Percentiles rank a stretch among this genome's conserved stretches.
Conservation (phyloP, 2,888 invertebrate genomes). For the Eupeodes latifasciatus region DNA sequence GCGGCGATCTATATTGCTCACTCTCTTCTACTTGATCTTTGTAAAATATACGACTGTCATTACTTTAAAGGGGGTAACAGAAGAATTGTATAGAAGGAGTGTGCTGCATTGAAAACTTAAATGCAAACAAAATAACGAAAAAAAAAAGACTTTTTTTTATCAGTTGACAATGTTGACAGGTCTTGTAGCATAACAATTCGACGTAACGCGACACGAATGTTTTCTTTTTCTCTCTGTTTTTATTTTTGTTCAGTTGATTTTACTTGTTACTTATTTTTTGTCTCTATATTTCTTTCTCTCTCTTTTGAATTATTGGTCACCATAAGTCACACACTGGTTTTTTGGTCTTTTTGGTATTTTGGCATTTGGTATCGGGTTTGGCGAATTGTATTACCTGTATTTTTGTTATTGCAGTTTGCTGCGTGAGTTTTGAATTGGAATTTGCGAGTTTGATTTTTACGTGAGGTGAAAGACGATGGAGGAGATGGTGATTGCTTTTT, state of each 20-base stretch:
- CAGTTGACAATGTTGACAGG: conserved; percentile 73
- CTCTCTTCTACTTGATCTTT: conserved; percentile 14
- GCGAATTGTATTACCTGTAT: conserved; percentile 16
- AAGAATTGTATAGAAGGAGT: conserved; percentile 5
- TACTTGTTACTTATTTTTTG: conserved; percentile 3
- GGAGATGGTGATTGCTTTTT: conserved; percentile 41
- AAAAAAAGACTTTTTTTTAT: conserved; percentile 38
- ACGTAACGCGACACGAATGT: conserved; percentile 52
- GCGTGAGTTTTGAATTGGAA: conserved; percentile 62
- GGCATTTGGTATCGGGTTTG: conserved; percentile 51
- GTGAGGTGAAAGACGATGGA: conserved; percentile 51
- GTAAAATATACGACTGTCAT: conserved; percentile 17
- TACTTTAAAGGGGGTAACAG: conserved; percentile 10
- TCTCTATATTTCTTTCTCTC: conserved; percentile 18
- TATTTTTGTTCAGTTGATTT: not conserved
- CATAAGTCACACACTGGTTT: conserved; percentile 63
- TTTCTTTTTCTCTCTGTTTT: conserved; percentile 27
- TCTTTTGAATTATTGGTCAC: conserved; percentile 30
- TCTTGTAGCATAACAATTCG: conserved; percentile 67
- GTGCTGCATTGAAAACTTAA: conserved; percentile 32
- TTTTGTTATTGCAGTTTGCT: conserved; percentile 46
- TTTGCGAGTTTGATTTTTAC: conserved; percentile 47
- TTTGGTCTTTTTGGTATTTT: conserved; percentile 44
- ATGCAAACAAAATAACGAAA: not conserved
- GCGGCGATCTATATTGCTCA: conserved; percentile 57